A percentile compares a stretch with the other conserved stretches of the same genome.
Evolutionary conservation across 2,113 vertebrate species (phyloP).

Genomic region (Leptobrachium leishanense): DNA sequence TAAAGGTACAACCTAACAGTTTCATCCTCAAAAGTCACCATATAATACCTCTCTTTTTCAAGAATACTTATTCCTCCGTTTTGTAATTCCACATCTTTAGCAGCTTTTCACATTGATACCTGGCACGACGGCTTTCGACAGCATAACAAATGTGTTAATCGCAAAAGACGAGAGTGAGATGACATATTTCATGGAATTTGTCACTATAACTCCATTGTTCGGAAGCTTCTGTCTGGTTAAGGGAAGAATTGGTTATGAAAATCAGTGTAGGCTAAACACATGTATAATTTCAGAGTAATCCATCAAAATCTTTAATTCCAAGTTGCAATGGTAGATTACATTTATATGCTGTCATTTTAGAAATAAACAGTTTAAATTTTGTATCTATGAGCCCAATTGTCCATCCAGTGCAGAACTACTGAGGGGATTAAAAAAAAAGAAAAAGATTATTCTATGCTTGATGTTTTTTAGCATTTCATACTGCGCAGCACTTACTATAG

Average conservation of each 20-base stretch:
- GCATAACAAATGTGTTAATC: slow-evolving; percentile 38
- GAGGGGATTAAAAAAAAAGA: no score
- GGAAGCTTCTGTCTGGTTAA: slow-evolving; percentile 7
- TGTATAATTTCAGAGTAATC: slow-evolving; percentile 32
- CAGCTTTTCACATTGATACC: slow-evolving; percentile 25
- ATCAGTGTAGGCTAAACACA: background rate
- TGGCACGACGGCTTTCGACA: slow-evolving; percentile 20
- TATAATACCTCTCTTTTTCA: background rate
- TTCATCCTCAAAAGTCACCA: background rate
- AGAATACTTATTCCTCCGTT: background rate
- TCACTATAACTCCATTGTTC: slow-evolving; percentile 6
- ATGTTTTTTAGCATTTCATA: no score
- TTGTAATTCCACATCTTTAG: slow-evolving; percentile 4
- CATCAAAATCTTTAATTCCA: slow-evolving; percentile 15
- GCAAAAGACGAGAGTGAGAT: slow-evolving; percentile 31
- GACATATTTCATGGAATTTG: slow-evolving; percentile 40
- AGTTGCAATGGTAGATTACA: no score
- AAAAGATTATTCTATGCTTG: no score
- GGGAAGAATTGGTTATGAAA: slow-evolving; percentile 26
- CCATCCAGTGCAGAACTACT: no score
- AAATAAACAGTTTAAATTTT: no score
- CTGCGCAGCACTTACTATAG: no score
- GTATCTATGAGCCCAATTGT: no score
- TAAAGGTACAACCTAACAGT: slow-evolving; percentile 11
- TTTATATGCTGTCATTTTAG: no score